Base-by-base conservation (phyloP, 2,888 invertebrate species). In the Lycocerus yunnanus region DNA sequence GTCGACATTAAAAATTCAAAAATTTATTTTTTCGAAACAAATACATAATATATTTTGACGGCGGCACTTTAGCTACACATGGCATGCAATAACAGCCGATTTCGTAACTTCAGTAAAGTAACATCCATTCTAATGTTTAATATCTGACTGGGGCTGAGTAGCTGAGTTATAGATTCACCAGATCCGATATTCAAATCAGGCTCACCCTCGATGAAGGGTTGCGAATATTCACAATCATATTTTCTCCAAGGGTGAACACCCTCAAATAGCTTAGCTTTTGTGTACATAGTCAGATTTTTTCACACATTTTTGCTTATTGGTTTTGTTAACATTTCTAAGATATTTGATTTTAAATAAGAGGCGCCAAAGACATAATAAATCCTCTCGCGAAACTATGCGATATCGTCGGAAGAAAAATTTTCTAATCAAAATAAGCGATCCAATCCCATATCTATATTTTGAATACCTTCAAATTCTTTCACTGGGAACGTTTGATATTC, bases 221-320 rank as follows among this genome's bases (percentile, higher is more conserved):
- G 84, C 83, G 82, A 84, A 84, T 83, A 84, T 84, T 83, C 84
- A 83, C 84, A 84, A 84, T 84, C 84, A 83, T 84, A 84, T 84
- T 84, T 84, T 84, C 84, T 83, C 84, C 84, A 84, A 84, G 84
- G 83, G 84, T 84, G 84, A 83, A 84, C 84, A 84, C 83, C 82
- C 82, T 80, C 78, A 74, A 73, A 74, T 75, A 71, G 77, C 78
- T 74, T 63, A 76, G 81, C 82, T 81, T 83, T 83, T 82, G 82
- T 82, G 81, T 83, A 80, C 77, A 81, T 80, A 76, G 78, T 75
- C 80, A 78, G 81, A 82, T 82, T 83, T 84, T 84, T 83, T 82
- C 81, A 80, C 81, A 80, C 82, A 81, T 81, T 82, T 82, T 81
- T 80, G 79, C 80, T 71, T 73, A 74, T 74, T 71, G 74, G 74